Base-by-base conservation (phyloP, 2,797 vertebrate genomes). In the Bovichtus diacanthus region DNA sequence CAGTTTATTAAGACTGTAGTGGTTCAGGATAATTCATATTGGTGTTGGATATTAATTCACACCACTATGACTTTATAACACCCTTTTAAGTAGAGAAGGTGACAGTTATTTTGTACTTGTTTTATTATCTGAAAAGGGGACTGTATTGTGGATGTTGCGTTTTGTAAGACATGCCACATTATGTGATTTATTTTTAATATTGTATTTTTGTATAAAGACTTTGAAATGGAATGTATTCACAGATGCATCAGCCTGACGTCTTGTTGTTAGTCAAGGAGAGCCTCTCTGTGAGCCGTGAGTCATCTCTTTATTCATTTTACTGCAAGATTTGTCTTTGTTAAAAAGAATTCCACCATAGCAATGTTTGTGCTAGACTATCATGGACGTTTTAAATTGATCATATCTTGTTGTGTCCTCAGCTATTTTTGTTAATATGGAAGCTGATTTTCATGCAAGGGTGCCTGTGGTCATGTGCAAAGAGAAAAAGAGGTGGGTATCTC, bases 161-260 rank as follows among this genome's bases (percentile, higher is more conserved):
- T 80, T 31, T 70, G 18, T 71, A 51, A 44, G 23, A 64, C 18
- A 49, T 4, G 0, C 29, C 39, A 31, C 31, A 54, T 87, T 82
- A 34, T 63, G 34, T 34, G 34, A 34, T 69, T 39, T 2, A 41
- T 38, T 50, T 15, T 56, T 56, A 1, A 76, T 74, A 73, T 78
- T 31, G 3, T 76, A 63, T 87, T 73, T 54, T 83, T 89, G 63
- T 80, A 43, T 88, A 64, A 86, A 78, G 73, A 78, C 58, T 90
- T 88, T 88, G 36, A 89, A 85, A 82, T 86, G 74, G 74, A 74
- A 70, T 94, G 75, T 91, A 64, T 95, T 95, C 76, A 91, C 95
- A 98, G 97, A 97, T 98, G 96, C 94, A 96, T 93, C 97, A 99
- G 83, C 98, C 98, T 87, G 97, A 98, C 68, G 96, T 99, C 88